These are phyloP conservation scores for Euphonia xanthogaster DNA, from an alignment of 2,797 vertebrate species.

Conservation along the genomic window DNA sequence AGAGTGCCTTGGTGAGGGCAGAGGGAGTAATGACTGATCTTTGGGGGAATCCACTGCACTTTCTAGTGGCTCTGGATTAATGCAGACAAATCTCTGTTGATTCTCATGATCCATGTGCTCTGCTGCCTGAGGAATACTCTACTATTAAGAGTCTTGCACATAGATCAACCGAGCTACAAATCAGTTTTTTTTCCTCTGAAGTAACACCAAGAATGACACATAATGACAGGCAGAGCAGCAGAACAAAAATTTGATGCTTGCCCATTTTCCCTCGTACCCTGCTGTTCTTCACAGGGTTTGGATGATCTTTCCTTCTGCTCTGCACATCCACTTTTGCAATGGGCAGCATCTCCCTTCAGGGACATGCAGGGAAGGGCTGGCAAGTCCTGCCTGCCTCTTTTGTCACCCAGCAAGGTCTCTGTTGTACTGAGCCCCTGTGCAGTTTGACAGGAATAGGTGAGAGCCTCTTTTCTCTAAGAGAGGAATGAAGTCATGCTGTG, in stretches of 20 bases:
- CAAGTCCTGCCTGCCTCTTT: not conserved
- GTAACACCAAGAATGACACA: not conserved
- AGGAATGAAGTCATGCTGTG: not conserved
- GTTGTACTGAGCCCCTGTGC: not conserved
- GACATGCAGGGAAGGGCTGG: not conserved
- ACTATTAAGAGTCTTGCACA: not conserved
- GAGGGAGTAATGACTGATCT: not conserved
- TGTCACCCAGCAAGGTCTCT: not conserved
- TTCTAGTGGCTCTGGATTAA: not conserved
- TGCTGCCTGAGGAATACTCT: rapidly evolving
- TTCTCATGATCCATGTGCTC: not conserved
- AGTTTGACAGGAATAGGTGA: not conserved
- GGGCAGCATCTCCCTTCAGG: not conserved
- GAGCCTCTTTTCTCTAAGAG: not conserved
- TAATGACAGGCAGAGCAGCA: not conserved
- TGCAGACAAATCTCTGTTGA: not conserved
- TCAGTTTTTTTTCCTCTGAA: not conserved
- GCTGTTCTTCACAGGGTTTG: not conserved
- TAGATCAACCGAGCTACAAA: not conserved
- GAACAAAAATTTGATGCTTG: not conserved
- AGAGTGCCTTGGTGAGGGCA: not conserved
- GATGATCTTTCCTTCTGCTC: not conserved
- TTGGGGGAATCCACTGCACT: not conserved
- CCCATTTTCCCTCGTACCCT: not conserved
- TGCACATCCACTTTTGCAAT: not conserved